These are phyloP conservation scores for Merops nubicus DNA, from an alignment of 2,113 vertebrate genomes.

Conservation along the genomic window DNA sequence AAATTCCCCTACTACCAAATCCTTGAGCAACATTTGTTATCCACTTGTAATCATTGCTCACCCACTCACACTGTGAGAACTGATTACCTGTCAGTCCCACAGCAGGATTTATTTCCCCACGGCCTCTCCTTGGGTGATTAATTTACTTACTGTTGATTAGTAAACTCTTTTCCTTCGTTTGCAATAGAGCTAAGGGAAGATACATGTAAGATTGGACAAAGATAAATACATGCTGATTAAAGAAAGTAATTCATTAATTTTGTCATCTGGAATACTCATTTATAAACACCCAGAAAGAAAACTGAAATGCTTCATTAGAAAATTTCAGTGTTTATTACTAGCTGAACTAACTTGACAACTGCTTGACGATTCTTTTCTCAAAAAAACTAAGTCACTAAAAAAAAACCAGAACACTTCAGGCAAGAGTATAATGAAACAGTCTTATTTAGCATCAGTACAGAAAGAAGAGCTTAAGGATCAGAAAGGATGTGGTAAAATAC, in stretches of 20 bases:
- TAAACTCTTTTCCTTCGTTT: slow-evolving; percentile 31
- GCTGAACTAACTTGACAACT: background rate
- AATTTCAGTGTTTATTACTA: background rate
- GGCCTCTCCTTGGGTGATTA: background rate
- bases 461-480: slow-evolving; percentile 35
- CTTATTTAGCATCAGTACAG: background rate
- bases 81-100: slow-evolving; percentile 50
- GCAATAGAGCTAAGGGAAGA: background rate
- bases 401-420: background rate
- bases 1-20: background rate
- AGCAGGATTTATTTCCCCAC: slow-evolving; percentile 32
- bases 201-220: background rate
- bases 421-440: background rate
- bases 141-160: slow-evolving; percentile 22
- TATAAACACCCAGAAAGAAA: slow-evolving; percentile 23
- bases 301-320: background rate
- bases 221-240: slow-evolving; percentile 31
- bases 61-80: background rate
- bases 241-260: slow-evolving; percentile 34
- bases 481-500: slow-evolving; percentile 13
- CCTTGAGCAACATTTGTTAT: slow-evolving; percentile 27
- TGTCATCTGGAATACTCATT: slow-evolving; percentile 2
- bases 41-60: slow-evolving; percentile 8
- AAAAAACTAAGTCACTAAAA: slow-evolving; percentile 8
- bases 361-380: background rate